phyloP scores from a whole-genome alignment of 1,140 invertebrate genomes.

The Zophobas atratus region DNA sequence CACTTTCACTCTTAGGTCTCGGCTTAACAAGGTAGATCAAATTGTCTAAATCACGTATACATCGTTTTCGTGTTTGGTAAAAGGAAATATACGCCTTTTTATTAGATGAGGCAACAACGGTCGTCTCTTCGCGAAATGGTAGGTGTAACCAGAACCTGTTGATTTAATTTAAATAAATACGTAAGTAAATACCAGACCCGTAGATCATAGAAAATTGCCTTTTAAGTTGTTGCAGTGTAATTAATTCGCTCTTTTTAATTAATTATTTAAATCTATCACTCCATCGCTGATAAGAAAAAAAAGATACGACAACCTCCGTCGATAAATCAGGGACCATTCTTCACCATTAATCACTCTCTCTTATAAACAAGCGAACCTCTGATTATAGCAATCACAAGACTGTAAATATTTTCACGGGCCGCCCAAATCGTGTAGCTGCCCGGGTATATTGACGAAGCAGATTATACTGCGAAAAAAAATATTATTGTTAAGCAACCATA shows the following conservation, averaged over 20 bases:
- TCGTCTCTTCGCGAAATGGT: constrained; percentile 38
- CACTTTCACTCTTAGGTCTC: constrained; percentile 31
- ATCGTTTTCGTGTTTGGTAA: constrained; percentile 17
- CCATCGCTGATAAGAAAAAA: constrained; percentile 6
- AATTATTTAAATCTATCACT: constrained; percentile 24
- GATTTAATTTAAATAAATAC: constrained; percentile 49
- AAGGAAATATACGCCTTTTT: constrained; percentile 30
- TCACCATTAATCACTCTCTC: constrained; percentile 50
- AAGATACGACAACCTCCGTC: constrained; percentile 20
- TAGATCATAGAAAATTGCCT: constrained; percentile 39
- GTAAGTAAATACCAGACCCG: constrained; percentile 16
- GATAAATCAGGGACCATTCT: constrained; percentile 42
- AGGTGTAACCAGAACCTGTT: constrained; percentile 46
- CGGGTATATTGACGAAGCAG: constrained; percentile 45
- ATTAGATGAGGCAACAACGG: constrained; percentile 23
- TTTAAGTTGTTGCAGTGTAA: constrained; percentile 3
- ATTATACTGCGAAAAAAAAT: constrained; percentile 46
- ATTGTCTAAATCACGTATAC: constrained; percentile 38
- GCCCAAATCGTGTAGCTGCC: constrained; percentile 50
- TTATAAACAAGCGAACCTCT: constrained; percentile 45
- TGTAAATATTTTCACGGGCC: constrained; percentile 51
- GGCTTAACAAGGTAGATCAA: constrained; percentile 28
- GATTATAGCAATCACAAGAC: constrained; percentile 49
- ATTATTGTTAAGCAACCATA: constrained; percentile 45
- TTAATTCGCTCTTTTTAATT: constrained; percentile 46